Conservation (phyloP, 2,113 vertebrate genomes). For the Prionailurus bengalensis region DNA sequence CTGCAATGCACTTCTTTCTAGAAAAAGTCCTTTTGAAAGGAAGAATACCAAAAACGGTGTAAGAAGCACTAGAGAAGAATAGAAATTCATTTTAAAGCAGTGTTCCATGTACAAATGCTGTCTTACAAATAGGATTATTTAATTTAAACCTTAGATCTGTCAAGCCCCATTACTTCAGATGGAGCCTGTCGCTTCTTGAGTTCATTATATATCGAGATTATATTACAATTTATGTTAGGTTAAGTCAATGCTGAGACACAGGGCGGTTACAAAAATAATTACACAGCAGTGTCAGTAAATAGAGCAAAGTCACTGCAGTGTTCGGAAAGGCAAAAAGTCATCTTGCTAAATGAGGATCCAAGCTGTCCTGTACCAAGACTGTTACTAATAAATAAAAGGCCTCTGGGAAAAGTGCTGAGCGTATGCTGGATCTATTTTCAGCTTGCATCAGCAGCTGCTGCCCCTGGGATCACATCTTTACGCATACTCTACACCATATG, state of each 20-base stretch:
- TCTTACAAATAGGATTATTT: conserved; percentile 91
- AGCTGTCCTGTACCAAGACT: conserved; percentile 89
- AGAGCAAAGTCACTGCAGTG: conserved; percentile 90
- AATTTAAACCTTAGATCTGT: conserved; percentile 90
- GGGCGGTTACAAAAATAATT: conserved; percentile 86
- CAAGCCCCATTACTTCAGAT: conserved; percentile 89
- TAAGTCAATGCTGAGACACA: conserved; percentile 84
- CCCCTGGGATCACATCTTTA: conserved; percentile 94
- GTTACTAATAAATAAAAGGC: conserved; percentile 94
- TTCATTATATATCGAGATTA: conserved; percentile 90
- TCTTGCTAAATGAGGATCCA: conserved; percentile 90
- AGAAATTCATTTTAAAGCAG: conserved; percentile 88
- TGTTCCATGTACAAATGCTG: conserved; percentile 86
- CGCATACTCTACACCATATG: conserved; percentile 94
- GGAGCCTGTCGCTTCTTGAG: conserved; percentile 86
- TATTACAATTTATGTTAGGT: conserved; percentile 87
- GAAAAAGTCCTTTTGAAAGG: conserved; percentile 70
- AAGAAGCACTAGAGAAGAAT: conserved; percentile 81
- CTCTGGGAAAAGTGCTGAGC: conserved; percentile 97
- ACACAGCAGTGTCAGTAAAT: conserved; percentile 89
- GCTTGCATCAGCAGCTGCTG: conserved; percentile 97
- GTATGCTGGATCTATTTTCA: conserved; percentile 96
- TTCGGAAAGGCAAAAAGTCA: conserved; percentile 90
- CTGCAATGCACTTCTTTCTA: conserved; percentile 30
- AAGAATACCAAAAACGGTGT: conserved; percentile 72